Evolutionary conservation across 1,140 invertebrate genomes (phyloP), one percentile per base, ranked within the genome.

Genomic region (Neomicropteryx cornuta): DNA sequence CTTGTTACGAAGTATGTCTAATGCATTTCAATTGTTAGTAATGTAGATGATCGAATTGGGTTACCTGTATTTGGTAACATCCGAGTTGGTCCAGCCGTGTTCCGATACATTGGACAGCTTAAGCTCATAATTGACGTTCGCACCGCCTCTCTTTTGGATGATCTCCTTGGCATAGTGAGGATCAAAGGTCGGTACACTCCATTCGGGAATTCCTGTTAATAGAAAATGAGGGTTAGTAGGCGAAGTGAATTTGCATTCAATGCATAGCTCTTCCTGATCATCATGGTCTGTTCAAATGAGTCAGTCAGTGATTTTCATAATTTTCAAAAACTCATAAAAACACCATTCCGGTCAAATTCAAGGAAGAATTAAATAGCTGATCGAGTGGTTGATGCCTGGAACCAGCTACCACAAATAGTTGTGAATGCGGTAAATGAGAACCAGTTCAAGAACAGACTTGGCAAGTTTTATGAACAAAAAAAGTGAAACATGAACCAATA

Each of bases 61-160:
- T 46, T 51, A 74, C 73, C 63, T 72, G 49, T 83, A 83, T 60
- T 79, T 81, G 4, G 78, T 86, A 23, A 87, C 76, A 59, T 79
- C 79, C 5, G 83, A 86, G 1, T 64, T 50, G 0, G 75, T 70
- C 85, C 85, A 88, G 16, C 85, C 85, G 30, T 65, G 71, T 53
- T 87, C 85, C 8, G 70, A 78, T 1, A 87, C 77, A 51, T 87
- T 77, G 32, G 59, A 71, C 30, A 88, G 60, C n/a, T 70, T 75
- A 3, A 88, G 64, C 11, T 70, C 75, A 49, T 85, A 86, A n/a
- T 70, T 68, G 20, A 83, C 62, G 34, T 71, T 73, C 0, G 66
- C 56, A 21, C 75, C 62, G 18, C 77, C 75, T 5, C 78, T 68
- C 16, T 62, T 66, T 38, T 79, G 75, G 3, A 70, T 67, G 4